A percentile compares a stretch with the other conserved stretches of the same genome.
phyloP scores from a whole-genome alignment of 2,888 invertebrate genomes.

The Polydrusus pterygomalis region DNA sequence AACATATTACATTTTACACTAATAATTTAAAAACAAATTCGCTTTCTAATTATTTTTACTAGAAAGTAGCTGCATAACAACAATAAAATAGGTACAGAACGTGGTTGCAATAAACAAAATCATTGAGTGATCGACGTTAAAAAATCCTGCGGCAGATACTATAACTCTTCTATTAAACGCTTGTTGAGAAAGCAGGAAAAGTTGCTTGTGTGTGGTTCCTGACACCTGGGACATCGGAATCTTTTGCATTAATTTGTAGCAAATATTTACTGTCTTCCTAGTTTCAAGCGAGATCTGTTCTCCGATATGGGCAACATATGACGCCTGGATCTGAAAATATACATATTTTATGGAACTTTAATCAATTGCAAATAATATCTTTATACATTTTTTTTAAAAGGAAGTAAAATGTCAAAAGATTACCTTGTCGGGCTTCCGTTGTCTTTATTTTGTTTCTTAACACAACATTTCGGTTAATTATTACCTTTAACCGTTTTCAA shows the following conservation, averaged over 20 bases:
- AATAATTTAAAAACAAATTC: no score
- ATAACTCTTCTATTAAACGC: slow-evolving; percentile 30
- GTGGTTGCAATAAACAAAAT: slow-evolving; percentile 51
- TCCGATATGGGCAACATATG: slow-evolving; percentile 45
- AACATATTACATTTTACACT: no score
- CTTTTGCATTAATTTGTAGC: slow-evolving; percentile 42
- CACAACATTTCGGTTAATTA: no score
- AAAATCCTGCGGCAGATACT: slow-evolving; percentile 50
- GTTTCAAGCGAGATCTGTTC: slow-evolving; percentile 39
- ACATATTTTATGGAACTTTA: background rate
- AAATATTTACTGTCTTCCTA: slow-evolving; percentile 41
- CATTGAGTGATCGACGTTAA: slow-evolving; percentile 51
- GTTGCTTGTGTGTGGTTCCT: slow-evolving; percentile 21
- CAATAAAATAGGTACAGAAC: slow-evolving; percentile 52
- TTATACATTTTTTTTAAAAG: no score
- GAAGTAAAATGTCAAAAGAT: no score
- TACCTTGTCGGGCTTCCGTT: no score
- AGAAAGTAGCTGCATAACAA: slow-evolving; percentile 45
- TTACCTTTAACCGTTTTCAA: no score
- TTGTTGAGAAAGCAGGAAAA: slow-evolving; percentile 45
- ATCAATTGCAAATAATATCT: no score
- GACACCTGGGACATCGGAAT: background rate
- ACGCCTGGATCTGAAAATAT: slow-evolving; percentile 46
- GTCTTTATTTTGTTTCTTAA: no score
- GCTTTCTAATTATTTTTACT: background rate